A percentile compares a stretch with the other conserved stretches of the same genome.
These are phyloP conservation scores for Maniola hyperantus DNA, from an alignment of 2,888 invertebrate genomes.

Conservation along the genomic window DNA sequence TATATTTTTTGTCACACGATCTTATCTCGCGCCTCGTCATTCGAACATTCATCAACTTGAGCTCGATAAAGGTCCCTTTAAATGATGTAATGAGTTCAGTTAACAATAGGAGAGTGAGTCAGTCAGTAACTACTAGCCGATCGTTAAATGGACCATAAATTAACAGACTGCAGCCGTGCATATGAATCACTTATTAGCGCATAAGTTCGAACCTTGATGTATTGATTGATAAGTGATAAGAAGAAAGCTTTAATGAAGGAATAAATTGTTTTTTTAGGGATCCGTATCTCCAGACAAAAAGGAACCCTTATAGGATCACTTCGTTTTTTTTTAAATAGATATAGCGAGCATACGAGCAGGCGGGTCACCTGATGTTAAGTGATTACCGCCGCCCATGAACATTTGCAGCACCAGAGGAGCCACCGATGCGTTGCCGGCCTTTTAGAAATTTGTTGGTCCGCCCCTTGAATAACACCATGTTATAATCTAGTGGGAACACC, in stretches of 20 bases:
- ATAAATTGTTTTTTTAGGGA: not conserved
- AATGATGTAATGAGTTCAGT: slow-evolving; percentile 14
- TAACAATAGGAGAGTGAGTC: slow-evolving; percentile 29
- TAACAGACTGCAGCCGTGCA: slow-evolving; percentile 5
- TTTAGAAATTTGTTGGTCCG: too few species aligned
- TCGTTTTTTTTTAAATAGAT: too few species aligned
- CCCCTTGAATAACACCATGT: too few species aligned
- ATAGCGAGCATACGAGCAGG: too few species aligned
- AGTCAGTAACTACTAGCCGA: slow-evolving; percentile 16
- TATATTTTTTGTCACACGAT: too few species aligned
- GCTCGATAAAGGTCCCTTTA: not conserved
- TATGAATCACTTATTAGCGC: slow-evolving; percentile 13
- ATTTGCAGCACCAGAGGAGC: too few species aligned
- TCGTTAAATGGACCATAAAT: slow-evolving; percentile 25
- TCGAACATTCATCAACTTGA: not conserved
- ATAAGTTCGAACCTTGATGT: not conserved
- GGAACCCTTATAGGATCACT: too few species aligned
- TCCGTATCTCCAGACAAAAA: too few species aligned
- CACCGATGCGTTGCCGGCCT: too few species aligned
- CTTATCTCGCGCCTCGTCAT: not conserved
- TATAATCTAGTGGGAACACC: too few species aligned
- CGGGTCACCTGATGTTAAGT: too few species aligned
- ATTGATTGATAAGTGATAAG: not conserved
- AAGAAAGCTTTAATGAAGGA: not conserved
- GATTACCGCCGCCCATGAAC: too few species aligned